Conservation (phyloP, 2,888 invertebrate genomes). For the Phania funesta region DNA sequence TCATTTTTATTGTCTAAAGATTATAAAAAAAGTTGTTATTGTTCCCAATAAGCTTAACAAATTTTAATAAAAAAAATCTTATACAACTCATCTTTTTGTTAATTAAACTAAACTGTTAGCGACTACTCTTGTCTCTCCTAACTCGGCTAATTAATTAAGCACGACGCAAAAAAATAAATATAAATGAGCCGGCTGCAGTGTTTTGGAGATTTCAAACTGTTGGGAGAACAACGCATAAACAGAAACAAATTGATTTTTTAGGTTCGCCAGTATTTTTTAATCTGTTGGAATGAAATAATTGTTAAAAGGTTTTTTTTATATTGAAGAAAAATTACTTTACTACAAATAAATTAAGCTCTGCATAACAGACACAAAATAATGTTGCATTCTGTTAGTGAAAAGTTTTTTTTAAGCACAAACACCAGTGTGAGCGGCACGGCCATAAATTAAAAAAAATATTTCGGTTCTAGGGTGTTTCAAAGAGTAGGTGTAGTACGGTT, state of each 20-base stretch:
- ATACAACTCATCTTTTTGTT: neutral
- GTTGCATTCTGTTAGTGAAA: too few species aligned
- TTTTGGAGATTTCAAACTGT: neutral
- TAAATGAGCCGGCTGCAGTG: conserved; percentile 10
- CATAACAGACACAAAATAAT: too few species aligned
- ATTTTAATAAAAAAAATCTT: neutral
- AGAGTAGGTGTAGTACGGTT: too few species aligned
- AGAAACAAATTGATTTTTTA: conserved; percentile 38
- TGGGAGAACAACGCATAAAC: conserved; percentile 1
- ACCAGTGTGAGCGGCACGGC: too few species aligned
- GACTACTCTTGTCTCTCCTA: neutral
- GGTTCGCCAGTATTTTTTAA: conserved; percentile 32
- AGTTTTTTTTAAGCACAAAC: too few species aligned
- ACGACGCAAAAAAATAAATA: neutral
- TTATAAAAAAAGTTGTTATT: too few species aligned
- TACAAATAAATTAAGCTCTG: too few species aligned
- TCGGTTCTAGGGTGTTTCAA: too few species aligned
- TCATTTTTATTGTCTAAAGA: too few species aligned
- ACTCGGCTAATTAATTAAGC: neutral
- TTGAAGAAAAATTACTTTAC: too few species aligned
- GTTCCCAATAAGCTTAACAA: neutral
- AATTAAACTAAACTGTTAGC: too few species aligned
- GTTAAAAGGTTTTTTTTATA: neutral
- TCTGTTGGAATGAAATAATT: neutral
- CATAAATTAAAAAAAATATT: too few species aligned